These are phyloP conservation scores for Sebastes steindachneri DNA, from an alignment of 2,797 vertebrate genomes.

Conservation along the genomic window DNA sequence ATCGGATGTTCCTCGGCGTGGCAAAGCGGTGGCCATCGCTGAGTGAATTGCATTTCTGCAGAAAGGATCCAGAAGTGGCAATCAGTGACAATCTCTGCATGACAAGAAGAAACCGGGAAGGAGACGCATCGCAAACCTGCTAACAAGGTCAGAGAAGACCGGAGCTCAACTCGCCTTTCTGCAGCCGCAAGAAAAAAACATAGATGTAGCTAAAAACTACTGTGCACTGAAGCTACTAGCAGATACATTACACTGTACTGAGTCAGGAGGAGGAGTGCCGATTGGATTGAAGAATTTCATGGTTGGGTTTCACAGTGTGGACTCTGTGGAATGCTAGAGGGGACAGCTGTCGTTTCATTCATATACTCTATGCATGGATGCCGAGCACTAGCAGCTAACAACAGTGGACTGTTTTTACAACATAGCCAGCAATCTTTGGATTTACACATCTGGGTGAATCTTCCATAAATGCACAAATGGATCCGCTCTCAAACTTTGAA, in stretches of 20 bases:
- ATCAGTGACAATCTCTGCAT: background rate
- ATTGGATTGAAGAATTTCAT: slow-evolving; percentile 5
- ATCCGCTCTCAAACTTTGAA: background rate
- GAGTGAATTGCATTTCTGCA: slow-evolving; percentile 6
- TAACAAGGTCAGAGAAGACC: slow-evolving; percentile 1
- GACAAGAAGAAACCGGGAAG: background rate
- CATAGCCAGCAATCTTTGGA: background rate
- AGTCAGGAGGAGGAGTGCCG: slow-evolving; percentile 15
- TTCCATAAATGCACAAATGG: background rate
- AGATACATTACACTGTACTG: background rate
- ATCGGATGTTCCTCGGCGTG: background rate
- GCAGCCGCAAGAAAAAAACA: background rate
- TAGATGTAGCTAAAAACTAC: background rate
- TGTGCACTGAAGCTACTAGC: background rate
- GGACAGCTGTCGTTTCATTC: slow-evolving; percentile 52
- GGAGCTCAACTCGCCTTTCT: background rate
- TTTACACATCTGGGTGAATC: slow-evolving; percentile 7
- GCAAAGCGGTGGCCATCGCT: background rate
- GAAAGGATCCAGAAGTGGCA: background rate
- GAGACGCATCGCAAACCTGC: background rate
- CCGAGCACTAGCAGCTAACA: slow-evolving; percentile 9
- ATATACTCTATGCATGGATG: background rate
- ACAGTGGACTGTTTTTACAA: background rate
- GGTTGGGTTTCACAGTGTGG: slow-evolving; percentile 45
- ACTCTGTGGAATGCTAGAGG: slow-evolving; percentile 33